These are phyloP conservation scores for Toxotes chatareus DNA, from an alignment of 2,113 vertebrate genomes.

Conservation along the genomic window DNA sequence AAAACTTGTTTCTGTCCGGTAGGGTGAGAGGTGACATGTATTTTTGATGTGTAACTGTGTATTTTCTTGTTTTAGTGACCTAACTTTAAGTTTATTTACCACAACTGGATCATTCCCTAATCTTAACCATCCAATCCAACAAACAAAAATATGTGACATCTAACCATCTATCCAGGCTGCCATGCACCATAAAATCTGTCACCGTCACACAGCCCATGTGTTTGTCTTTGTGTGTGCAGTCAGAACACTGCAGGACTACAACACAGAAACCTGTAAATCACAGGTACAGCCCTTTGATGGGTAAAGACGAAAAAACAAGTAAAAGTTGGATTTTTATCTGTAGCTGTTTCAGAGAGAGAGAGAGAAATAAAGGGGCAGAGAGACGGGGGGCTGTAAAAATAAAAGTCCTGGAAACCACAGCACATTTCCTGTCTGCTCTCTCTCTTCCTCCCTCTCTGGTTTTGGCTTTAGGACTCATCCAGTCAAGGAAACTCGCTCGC, in stretches of 20 bases:
- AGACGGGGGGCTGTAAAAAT: conserved; percentile 78
- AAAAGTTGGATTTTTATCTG: neutral
- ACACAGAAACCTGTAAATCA: neutral
- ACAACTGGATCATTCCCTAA: too few species aligned
- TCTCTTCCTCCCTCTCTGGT: conserved; percentile 54
- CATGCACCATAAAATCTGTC: too few species aligned
- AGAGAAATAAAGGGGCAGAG: conserved; percentile 62
- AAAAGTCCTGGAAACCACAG: conserved; percentile 75
- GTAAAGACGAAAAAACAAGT: neutral
- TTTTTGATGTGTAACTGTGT: too few species aligned
- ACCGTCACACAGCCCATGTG: too few species aligned
- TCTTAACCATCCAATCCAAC: too few species aligned
- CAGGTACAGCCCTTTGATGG: neutral
- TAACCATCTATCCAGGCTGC: too few species aligned
- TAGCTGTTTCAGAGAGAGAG: conserved; percentile 9
- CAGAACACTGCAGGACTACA: neutral
- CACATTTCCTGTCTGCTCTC: conserved; percentile 86
- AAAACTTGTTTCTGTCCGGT: too few species aligned
- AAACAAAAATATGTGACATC: too few species aligned
- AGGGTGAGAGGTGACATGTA: too few species aligned
- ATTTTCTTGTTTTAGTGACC: too few species aligned
- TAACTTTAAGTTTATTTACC: too few species aligned
- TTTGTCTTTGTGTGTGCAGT: neutral
- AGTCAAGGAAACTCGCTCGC: conserved; percentile 51
- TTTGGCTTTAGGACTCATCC: conserved; percentile 60